These are phyloP conservation scores for Apteryx owenii DNA, from an alignment of 2,113 vertebrate genomes.

Conservation along the genomic window DNA sequence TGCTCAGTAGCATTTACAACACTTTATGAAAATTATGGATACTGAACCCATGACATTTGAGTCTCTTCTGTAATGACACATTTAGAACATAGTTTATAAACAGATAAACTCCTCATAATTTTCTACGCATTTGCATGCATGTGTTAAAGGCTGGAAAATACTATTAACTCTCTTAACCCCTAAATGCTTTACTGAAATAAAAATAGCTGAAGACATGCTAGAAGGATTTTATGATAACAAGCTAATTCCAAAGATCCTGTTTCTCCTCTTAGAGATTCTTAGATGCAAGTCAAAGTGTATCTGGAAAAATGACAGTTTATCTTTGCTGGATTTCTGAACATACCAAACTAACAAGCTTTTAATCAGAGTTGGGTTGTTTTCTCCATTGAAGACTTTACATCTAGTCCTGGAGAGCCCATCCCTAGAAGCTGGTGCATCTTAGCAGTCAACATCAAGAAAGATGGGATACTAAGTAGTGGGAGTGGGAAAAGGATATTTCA, in stretches of 20 bases:
- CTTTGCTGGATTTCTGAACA: background rate
- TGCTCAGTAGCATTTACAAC: background rate
- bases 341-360: background rate
- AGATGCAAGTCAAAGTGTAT: background rate
- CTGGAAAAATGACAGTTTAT: background rate
- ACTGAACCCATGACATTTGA: background rate
- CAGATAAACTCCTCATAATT: background rate
- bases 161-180: background rate
- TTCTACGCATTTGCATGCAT: background rate
- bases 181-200: background rate
- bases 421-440: background rate
- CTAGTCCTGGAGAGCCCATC: background rate
- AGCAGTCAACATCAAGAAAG: background rate
- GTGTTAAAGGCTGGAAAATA: background rate
- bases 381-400: background rate
- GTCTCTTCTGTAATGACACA: background rate
- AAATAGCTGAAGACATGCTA: background rate
- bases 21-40: background rate
- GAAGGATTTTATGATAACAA: background rate
- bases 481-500: background rate
- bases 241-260: background rate
- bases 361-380: background rate
- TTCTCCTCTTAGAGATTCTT: background rate
- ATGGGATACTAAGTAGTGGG: background rate
- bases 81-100: background rate